These are phyloP conservation scores for Laupala kohalensis DNA, from an alignment of 1,140 invertebrate species.

Conservation along the genomic window DNA sequence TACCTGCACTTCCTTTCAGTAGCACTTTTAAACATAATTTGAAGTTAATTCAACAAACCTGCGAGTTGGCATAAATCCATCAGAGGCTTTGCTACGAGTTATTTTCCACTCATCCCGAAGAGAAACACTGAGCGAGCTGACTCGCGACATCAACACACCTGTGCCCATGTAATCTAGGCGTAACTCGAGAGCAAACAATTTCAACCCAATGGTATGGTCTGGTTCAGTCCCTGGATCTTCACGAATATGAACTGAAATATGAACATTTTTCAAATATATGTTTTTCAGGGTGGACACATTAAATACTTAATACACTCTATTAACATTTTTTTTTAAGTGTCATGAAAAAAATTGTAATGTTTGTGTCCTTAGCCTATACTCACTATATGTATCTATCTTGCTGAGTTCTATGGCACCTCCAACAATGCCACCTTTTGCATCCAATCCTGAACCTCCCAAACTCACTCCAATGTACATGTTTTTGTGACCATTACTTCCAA, in stretches of 20 bases:
- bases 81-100: constrained; percentile 24
- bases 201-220: constrained; percentile 74
- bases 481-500: constrained; percentile 87
- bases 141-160: constrained; percentile 78
- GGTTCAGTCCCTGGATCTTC: constrained; percentile 83
- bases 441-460: constrained; percentile 76
- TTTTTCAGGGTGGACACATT: neutral
- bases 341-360: too few relatives aligned
- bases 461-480: constrained; percentile 83
- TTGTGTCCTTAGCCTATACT: constrained; percentile 27
- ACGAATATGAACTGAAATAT: constrained; percentile 56
- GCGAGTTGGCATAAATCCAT: constrained; percentile 22
- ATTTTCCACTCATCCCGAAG: constrained; percentile 75
- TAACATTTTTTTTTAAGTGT: too few relatives aligned
- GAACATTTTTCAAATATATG: constrained; percentile 1
- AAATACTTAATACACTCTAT: constrained; percentile 4
- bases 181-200: constrained; percentile 72
- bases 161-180: constrained; percentile 94
- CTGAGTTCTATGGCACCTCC: constrained; percentile 86
- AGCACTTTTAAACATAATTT: neutral
- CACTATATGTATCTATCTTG: constrained; percentile 74
- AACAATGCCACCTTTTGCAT: constrained; percentile 91
- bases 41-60: constrained; percentile 14
- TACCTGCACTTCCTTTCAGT: too few relatives aligned
- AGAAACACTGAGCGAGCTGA: constrained; percentile 66